These are phyloP conservation scores for Nomia melanderi DNA, from an alignment of 1,140 invertebrate genomes.

Conservation along the genomic window DNA sequence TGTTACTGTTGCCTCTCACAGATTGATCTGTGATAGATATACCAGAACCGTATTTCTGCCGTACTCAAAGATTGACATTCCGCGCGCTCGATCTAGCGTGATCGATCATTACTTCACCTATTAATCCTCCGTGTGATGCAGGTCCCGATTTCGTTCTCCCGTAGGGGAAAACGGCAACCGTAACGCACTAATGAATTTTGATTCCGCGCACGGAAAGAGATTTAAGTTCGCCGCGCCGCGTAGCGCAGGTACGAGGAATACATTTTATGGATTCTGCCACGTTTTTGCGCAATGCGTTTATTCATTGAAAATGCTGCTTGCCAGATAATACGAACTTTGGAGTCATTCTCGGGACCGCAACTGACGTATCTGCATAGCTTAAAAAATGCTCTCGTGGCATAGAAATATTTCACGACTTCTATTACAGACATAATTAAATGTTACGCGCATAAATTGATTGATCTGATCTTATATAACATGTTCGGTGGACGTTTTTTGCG, in stretches of 20 bases:
- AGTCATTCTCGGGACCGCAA: neutral
- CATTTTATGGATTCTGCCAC: neutral
- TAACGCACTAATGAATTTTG: slow-evolving; percentile 56
- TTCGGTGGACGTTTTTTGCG: too few species aligned
- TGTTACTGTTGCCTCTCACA: slow-evolving; percentile 9
- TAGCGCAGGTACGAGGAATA: slow-evolving; percentile 2
- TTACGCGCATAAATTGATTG: neutral
- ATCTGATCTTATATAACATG: neutral
- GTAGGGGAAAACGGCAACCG: slow-evolving; percentile 33
- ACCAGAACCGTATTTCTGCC: slow-evolving; percentile 36
- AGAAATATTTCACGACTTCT: neutral
- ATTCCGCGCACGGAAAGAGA: neutral
- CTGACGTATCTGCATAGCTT: neutral
- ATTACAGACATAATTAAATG: too few species aligned
- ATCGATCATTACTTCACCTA: slow-evolving; percentile 67
- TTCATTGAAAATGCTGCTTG: slow-evolving; percentile 14
- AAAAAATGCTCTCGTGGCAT: neutral
- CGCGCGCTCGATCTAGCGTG: slow-evolving; percentile 57
- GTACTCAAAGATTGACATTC: slow-evolving; percentile 62
- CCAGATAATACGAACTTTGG: neutral
- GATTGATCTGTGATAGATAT: slow-evolving; percentile 67
- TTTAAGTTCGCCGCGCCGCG: neutral
- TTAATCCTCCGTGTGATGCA: slow-evolving; percentile 60
- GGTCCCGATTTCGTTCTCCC: slow-evolving; percentile 51
- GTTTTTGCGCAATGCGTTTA: neutral